These are phyloP conservation scores for Vannuccia rotundouncinata DNA, from an alignment of 2,888 invertebrate species.

Conservation along the genomic window DNA sequence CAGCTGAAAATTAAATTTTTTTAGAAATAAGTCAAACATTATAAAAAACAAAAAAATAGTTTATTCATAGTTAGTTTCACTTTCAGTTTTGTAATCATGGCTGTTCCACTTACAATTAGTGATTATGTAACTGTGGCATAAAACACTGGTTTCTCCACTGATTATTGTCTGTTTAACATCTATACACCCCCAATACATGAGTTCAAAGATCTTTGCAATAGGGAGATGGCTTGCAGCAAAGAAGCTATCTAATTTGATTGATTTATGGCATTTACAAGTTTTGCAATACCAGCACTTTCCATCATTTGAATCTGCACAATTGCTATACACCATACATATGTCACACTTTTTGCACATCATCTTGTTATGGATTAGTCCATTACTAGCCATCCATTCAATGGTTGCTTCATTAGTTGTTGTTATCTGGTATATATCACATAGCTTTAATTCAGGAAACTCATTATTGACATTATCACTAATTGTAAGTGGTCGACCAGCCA, in stretches of 20 bases:
- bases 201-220: background rate
- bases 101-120: background rate
- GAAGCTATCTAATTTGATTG: background rate
- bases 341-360: background rate
- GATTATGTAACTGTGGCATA: background rate
- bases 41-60: background rate
- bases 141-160: background rate
- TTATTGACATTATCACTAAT: background rate
- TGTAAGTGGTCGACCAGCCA: background rate
- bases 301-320: background rate
- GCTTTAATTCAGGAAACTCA: background rate
- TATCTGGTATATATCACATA: background rate
- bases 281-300: conserved; percentile 9
- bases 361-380: background rate
- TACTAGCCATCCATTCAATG: background rate
- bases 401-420: background rate
- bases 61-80: background rate
- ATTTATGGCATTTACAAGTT: background rate
- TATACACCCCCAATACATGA: background rate
- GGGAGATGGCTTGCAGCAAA: background rate
- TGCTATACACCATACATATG: background rate
- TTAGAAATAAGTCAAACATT: background rate
- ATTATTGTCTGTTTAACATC: background rate
- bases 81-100: too few species aligned
- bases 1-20: background rate